These are phyloP conservation scores for Oscheius sp. DNA, from an alignment of 2,888 invertebrate species.

Conservation along the genomic window DNA sequence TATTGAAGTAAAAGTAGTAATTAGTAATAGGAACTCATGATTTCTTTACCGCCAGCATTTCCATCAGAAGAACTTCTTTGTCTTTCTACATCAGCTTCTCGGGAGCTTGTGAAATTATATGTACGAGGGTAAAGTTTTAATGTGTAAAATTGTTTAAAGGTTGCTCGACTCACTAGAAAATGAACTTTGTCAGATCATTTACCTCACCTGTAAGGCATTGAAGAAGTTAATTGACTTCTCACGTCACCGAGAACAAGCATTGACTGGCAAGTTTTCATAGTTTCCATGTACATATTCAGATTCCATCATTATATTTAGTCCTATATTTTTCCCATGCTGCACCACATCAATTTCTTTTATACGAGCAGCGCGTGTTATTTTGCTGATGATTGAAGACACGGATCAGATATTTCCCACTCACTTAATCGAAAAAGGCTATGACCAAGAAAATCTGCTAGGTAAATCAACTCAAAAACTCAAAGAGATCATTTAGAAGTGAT, in stretches of 20 bases:
- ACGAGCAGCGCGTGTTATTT: conserved; percentile 9
- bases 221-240: neutral
- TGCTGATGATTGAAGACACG: conserved; percentile 24
- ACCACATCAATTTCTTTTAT: conserved; percentile 1
- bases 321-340: conserved; percentile 25
- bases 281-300: neutral
- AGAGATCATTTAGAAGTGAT: conserved; percentile 8
- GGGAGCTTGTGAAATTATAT: conserved; percentile 4
- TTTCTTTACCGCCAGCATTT: conserved; percentile 8
- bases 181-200: neutral
- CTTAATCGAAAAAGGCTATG: conserved; percentile 2
- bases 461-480: neutral
- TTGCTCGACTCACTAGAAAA: conserved; percentile 7
- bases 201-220: conserved; percentile 19
- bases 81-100: neutral
- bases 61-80: conserved; percentile 26
- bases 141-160: neutral
- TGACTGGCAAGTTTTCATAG: conserved; percentile 12
- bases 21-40: conserved; percentile 7
- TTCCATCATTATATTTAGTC: conserved; percentile 18
- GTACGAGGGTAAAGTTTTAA: neutral
- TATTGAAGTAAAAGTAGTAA: neutral
- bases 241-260: neutral
- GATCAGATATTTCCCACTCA: conserved; percentile 3
- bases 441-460: conserved; percentile 6